phyloP scores from a whole-genome alignment of 2,888 invertebrate genomes.

The Matsumyia berberina region DNA sequence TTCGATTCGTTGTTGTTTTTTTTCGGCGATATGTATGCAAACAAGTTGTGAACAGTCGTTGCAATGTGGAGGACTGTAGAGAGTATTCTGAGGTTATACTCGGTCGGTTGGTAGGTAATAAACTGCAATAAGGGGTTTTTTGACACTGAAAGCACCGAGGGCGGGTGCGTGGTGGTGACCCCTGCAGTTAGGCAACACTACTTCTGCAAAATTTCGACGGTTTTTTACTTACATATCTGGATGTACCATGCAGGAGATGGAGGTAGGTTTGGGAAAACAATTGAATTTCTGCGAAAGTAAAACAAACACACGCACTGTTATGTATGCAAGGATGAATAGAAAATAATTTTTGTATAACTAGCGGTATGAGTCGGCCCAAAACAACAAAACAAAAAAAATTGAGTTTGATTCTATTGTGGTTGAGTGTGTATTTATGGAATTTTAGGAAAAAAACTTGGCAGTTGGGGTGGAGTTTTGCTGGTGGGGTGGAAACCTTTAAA shows the following conservation, averaged over 20 bases:
- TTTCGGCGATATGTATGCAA: background rate
- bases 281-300: background rate
- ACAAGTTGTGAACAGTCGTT: conserved; percentile 18
- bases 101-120: conserved; percentile 42
- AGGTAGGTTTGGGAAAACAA: background rate
- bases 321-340: conserved; percentile 22
- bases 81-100: conserved; percentile 15
- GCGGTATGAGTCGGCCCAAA: conserved; percentile 10
- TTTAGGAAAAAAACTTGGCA: background rate
- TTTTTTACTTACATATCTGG: too few species aligned
- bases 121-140: conserved; percentile 58
- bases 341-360: conserved; percentile 37
- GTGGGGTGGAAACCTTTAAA: too few species aligned
- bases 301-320: background rate
- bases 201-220: conserved; percentile 3
- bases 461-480: too few species aligned
- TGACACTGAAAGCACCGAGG: conserved; percentile 33
- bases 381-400: background rate
- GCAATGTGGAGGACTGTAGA: conserved; percentile 2
- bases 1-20: background rate
- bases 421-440: background rate
- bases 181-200: background rate
- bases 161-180: too few species aligned
- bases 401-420: background rate
- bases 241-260: too few species aligned